Percentiles rank a stretch among this genome's conserved stretches.
These are phyloP conservation scores for Paedocypris micromegethes DNA, from an alignment of 2,797 vertebrate species.

Conservation along the genomic window DNA sequence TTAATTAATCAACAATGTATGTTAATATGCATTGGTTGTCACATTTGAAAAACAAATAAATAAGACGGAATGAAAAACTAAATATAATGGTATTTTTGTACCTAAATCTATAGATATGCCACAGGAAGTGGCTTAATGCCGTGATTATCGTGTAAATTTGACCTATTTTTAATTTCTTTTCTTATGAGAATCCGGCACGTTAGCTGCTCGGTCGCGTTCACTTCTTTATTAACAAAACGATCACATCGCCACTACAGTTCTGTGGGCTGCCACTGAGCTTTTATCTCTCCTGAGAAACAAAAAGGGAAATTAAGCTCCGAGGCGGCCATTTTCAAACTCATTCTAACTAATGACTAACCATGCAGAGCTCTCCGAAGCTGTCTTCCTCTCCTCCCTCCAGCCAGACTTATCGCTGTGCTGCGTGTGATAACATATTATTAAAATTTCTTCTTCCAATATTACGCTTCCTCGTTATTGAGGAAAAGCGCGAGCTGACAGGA, in stretches of 20 bases:
- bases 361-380: slow-evolving; percentile 27
- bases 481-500: slow-evolving; percentile 18
- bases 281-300: slow-evolving; percentile 44
- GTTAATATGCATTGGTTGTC: too few relatives aligned
- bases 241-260: slow-evolving; percentile 28
- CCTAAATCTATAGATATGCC: too few relatives aligned
- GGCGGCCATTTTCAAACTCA: slow-evolving; percentile 34
- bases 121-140: too few relatives aligned
- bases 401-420: slow-evolving; percentile 39
- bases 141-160: too few relatives aligned
- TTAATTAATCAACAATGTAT: too few relatives aligned
- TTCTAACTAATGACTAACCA: slow-evolving; percentile 43
- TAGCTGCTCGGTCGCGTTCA: too few relatives aligned
- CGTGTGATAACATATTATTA: slow-evolving; percentile 47
- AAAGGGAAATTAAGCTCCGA: slow-evolving; percentile 45
- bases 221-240: slow-evolving; percentile 40
- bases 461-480: slow-evolving; percentile 37
- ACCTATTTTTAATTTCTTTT: too few relatives aligned
- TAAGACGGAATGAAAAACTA: too few relatives aligned
- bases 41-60: too few relatives aligned
- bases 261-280: slow-evolving; percentile 30
- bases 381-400: slow-evolving; percentile 29
- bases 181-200: too few relatives aligned
- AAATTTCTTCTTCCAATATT: slow-evolving; percentile 39
- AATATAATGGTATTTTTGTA: too few relatives aligned